Conservation (phyloP, 2,113 vertebrate genomes). For the Campylomormyrus numenius region DNA sequence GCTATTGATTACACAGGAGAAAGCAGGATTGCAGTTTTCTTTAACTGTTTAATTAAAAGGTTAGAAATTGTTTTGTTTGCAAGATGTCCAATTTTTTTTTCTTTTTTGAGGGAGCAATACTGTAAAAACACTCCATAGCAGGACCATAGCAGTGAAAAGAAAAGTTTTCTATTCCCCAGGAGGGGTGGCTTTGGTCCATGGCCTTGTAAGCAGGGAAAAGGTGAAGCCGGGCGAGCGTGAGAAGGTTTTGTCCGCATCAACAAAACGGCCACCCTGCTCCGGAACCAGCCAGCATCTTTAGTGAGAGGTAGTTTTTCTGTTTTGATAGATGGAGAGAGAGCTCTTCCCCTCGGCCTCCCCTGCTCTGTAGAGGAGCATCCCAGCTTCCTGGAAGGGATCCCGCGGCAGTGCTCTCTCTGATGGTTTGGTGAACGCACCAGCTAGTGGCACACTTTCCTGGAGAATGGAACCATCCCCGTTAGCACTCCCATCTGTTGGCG, state of each 20-base stretch:
- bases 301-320: neutral
- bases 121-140: neutral
- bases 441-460: neutral
- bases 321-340: neutral
- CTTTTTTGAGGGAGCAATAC: neutral
- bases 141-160: neutral
- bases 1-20: neutral
- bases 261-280: neutral
- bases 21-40: neutral
- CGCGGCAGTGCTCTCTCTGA: neutral
- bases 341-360: neutral
- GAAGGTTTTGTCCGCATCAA: neutral
- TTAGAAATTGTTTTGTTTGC: neutral
- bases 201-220: neutral
- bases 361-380: neutral
- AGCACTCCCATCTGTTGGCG: neutral
- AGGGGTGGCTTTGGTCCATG: neutral
- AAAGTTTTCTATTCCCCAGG: neutral
- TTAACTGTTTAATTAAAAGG: neutral
- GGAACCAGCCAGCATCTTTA: neutral
- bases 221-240: neutral
- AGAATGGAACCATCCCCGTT: neutral
- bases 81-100: neutral
- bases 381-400: neutral
- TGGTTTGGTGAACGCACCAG: neutral